Conservation (phyloP, 2,888 invertebrate genomes). For the Sipha maydis region DNA sequence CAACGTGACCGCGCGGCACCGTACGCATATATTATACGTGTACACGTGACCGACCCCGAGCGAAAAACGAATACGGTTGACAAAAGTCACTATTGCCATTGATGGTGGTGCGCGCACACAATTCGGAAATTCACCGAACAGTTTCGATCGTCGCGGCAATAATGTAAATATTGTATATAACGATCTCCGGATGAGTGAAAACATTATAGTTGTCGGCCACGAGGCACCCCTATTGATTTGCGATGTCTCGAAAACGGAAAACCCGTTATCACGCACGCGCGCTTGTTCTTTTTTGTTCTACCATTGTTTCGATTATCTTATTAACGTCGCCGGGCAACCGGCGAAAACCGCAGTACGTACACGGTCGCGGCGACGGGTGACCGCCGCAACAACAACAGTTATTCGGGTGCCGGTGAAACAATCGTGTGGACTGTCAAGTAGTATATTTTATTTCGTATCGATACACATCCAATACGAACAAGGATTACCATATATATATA, state of each 20-base stretch:
- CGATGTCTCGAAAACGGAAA: constrained; percentile 25
- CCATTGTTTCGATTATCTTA: constrained; percentile 48
- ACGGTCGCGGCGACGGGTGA: neutral
- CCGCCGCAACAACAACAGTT: constrained; percentile 23
- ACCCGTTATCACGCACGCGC: constrained; percentile 1
- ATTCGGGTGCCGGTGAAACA: constrained; percentile 46
- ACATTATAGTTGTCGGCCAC: neutral
- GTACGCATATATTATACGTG: neutral
- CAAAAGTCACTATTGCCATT: too few species aligned
- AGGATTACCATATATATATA: neutral
- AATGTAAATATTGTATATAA: constrained; percentile 6
- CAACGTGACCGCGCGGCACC: neutral
- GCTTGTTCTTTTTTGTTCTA: neutral
- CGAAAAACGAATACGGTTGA: neutral
- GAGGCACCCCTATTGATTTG: constrained; percentile 10
- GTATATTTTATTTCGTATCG: constrained; percentile 48
- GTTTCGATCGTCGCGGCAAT: neutral
- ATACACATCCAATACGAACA: constrained; percentile 30
- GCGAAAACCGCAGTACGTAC: neutral
- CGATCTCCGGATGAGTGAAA: neutral
- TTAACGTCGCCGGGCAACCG: constrained; percentile 36
- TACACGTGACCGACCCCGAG: neutral
- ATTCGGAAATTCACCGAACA: neutral
- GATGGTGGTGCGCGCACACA: too few species aligned
- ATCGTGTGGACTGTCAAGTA: constrained; percentile 36